Percentiles rank a stretch among this genome's conserved stretches.
phyloP scores from a whole-genome alignment of 2,797 vertebrate species.

The Helicolenus hilgendorfi region DNA sequence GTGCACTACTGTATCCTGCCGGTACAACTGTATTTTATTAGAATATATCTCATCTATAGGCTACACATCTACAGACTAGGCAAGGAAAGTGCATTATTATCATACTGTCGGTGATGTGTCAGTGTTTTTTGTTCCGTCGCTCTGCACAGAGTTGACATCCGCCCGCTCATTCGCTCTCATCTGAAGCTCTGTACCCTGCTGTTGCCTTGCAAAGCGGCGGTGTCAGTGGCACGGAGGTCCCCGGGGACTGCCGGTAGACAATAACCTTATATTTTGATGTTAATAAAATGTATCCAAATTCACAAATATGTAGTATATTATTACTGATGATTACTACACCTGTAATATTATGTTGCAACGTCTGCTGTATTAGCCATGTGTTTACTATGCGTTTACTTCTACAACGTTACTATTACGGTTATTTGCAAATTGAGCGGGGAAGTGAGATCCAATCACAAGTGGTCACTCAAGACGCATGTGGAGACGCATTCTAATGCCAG shows the following conservation, averaged over 20 bases:
- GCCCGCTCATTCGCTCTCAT: background rate
- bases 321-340: background rate
- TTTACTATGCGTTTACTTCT: background rate
- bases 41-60: background rate
- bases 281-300: background rate
- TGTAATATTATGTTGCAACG: background rate
- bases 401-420: background rate
- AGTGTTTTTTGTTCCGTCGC: accelerated
- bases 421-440: background rate
- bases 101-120: background rate
- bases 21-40: background rate
- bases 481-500: background rate
- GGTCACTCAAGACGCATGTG: background rate
- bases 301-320: background rate
- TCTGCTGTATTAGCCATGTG: background rate
- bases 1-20: background rate
- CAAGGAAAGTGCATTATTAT: background rate
- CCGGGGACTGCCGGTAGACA: background rate
- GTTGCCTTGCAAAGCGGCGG: background rate
- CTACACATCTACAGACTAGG: background rate
- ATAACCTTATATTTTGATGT: background rate
- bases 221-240: background rate
- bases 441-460: background rate
- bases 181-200: background rate
- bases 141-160: background rate